Percentiles rank a stretch among this genome's conserved stretches.
These are phyloP conservation scores for Penelope pileata DNA, from an alignment of 2,113 vertebrate genomes.

Conservation along the genomic window DNA sequence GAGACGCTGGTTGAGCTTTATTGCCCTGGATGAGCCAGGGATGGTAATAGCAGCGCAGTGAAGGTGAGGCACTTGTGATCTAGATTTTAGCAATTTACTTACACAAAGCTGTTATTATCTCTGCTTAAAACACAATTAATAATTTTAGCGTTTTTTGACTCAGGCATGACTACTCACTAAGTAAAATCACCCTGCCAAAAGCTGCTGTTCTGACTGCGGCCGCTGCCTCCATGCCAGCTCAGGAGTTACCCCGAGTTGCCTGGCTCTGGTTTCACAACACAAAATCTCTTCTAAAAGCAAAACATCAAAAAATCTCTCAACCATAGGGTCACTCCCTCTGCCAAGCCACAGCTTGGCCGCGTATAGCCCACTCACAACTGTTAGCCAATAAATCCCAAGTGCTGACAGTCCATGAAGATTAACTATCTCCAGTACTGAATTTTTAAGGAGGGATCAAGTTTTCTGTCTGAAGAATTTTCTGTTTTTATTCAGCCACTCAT, in stretches of 20 bases:
- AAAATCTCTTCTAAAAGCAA: neutral
- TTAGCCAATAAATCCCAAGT: neutral
- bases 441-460: neutral
- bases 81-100: neutral
- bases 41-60: rapidly evolving
- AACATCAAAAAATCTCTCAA: neutral
- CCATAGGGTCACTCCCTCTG: neutral
- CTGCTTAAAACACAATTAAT: neutral
- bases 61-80: neutral
- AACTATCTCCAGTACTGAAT: neutral
- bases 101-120: neutral
- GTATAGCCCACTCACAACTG: neutral
- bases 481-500: neutral
- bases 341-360: neutral
- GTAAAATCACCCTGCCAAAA: neutral
- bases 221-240: neutral
- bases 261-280: neutral
- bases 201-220: neutral
- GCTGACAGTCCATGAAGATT: neutral
- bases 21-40: neutral
- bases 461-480: neutral
- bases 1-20: neutral
- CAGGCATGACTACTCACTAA: neutral
- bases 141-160: neutral
- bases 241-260: rapidly evolving